A percentile compares a stretch with the other conserved stretches of the same genome.
phyloP scores from a whole-genome alignment of 92 coral and sea anemone species.

The Epizoanthus stellaris region DNA sequence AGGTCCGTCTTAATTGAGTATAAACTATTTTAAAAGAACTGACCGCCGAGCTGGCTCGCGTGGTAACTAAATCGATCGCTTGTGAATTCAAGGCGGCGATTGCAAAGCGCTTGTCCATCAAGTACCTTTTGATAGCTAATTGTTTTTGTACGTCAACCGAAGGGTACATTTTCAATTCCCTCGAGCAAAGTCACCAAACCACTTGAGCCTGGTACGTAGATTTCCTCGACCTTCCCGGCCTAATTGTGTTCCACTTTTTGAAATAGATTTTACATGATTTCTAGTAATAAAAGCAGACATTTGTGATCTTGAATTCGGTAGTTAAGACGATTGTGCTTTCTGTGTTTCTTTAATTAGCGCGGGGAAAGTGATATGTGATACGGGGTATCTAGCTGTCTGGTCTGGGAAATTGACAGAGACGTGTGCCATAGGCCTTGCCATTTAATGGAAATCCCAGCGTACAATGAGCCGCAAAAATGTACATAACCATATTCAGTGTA shows the following conservation, averaged over 20 bases:
- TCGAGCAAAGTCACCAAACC: not conserved
- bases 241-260: not conserved
- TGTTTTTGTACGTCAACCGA: slow-evolving; percentile 13
- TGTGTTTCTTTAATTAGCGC: slow-evolving; percentile 41
- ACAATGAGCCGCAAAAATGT: not conserved
- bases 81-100: slow-evolving; percentile 25
- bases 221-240: not conserved
- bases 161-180: slow-evolving; percentile 15
- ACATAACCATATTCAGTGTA: not conserved
- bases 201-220: not conserved
- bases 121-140: slow-evolving; percentile 36
- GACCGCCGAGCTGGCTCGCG: slow-evolving; percentile 1
- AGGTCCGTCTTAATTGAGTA: not conserved
- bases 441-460: slow-evolving; percentile 33
- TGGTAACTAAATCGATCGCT: slow-evolving; percentile 37
- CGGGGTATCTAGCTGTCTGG: slow-evolving; percentile 21
- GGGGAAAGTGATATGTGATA: slow-evolving; percentile 31
- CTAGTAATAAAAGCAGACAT: not conserved
- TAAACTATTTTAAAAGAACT: not conserved
- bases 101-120: slow-evolving; percentile 16
- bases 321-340: slow-evolving; percentile 4
- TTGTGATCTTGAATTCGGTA: not conserved
- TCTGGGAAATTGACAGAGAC: slow-evolving; percentile 19
- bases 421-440: slow-evolving; percentile 22
- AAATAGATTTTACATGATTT: not conserved